Evolutionary conservation across 92 coral and sea anemone genomes (phyloP).

Genomic region (Palythoa caribaeorum): DNA sequence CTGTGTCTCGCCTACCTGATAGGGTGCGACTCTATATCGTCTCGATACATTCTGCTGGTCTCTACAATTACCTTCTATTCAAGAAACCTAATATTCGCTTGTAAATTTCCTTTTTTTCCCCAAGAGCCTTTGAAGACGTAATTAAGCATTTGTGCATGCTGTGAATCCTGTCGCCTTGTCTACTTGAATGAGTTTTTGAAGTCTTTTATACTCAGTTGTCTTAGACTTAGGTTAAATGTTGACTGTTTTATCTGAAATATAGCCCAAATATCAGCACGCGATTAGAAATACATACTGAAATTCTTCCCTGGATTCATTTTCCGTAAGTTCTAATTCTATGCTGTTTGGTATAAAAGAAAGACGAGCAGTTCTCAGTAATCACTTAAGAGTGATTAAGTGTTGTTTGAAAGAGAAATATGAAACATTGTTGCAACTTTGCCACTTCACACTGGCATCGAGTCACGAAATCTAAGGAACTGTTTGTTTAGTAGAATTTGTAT

Average conservation of each 20-base stretch:
- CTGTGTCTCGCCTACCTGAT: not conserved
- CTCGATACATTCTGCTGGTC: not conserved
- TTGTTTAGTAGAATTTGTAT: not conserved
- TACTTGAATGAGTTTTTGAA: not conserved
- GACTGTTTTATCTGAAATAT: not conserved
- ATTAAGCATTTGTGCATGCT: conserved; percentile 8
- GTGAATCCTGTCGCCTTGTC: not conserved
- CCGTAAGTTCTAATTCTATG: too few relatives aligned
- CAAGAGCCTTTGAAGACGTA: not conserved
- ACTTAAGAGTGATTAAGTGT: too few relatives aligned
- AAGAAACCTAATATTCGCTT: not conserved
- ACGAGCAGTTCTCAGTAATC: too few relatives aligned
- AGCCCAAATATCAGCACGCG: too few relatives aligned
- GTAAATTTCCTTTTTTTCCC: not conserved
- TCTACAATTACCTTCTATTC: not conserved
- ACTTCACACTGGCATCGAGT: too few relatives aligned
- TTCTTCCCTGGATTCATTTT: too few relatives aligned
- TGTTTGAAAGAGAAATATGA: too few relatives aligned
- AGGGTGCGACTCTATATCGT: not conserved
- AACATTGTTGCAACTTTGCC: too few relatives aligned
- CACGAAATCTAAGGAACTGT: too few relatives aligned
- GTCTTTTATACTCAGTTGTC: not conserved
- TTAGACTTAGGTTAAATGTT: not conserved
- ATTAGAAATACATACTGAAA: too few relatives aligned
- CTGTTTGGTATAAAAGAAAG: too few relatives aligned